phyloP scores from a whole-genome alignment of 2,888 invertebrate genomes.

The Chesias legatella region DNA sequence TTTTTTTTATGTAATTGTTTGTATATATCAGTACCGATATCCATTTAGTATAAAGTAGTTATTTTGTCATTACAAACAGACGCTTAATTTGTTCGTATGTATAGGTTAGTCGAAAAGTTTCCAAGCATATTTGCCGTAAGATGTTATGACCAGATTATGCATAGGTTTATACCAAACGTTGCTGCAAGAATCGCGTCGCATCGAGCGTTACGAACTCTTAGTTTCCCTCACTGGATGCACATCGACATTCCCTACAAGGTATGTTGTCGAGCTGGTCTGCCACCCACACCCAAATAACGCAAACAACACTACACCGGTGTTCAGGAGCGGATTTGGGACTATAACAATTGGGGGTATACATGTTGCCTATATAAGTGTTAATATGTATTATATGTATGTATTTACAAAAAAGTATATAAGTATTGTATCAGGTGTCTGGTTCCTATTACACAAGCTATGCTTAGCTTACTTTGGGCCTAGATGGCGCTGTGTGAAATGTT shows the following conservation, averaged over 20 bases:
- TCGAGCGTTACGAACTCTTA: conserved; percentile 33
- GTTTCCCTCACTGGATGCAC: conserved; percentile 57
- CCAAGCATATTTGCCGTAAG: background rate
- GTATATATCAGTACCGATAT: too few relatives aligned
- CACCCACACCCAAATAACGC: conserved; percentile 40
- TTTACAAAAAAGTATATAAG: too few relatives aligned
- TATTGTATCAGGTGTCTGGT: too few relatives aligned
- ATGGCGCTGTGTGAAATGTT: too few relatives aligned
- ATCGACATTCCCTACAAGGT: conserved; percentile 73
- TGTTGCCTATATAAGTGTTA: too few relatives aligned
- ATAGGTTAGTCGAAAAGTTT: background rate
- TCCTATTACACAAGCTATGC: too few relatives aligned
- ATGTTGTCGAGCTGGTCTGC: conserved; percentile 53
- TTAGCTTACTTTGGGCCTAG: too few relatives aligned
- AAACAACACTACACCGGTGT: conserved; percentile 26
- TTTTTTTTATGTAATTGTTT: too few relatives aligned
- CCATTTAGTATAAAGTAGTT: too few relatives aligned
- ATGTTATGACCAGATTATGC: conserved; percentile 4
- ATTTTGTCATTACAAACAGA: too few relatives aligned
- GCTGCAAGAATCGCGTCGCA: conserved; percentile 11
- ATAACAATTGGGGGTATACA: too few relatives aligned
- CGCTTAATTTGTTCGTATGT: conserved; percentile 1
- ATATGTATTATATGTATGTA: too few relatives aligned
- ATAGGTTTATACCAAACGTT: conserved; percentile 10
- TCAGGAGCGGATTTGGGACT: background rate